Percentiles rank a stretch among this genome's conserved stretches.
These are phyloP conservation scores for Notodonta dromedarius DNA, from an alignment of 2,888 invertebrate genomes.

Conservation along the genomic window DNA sequence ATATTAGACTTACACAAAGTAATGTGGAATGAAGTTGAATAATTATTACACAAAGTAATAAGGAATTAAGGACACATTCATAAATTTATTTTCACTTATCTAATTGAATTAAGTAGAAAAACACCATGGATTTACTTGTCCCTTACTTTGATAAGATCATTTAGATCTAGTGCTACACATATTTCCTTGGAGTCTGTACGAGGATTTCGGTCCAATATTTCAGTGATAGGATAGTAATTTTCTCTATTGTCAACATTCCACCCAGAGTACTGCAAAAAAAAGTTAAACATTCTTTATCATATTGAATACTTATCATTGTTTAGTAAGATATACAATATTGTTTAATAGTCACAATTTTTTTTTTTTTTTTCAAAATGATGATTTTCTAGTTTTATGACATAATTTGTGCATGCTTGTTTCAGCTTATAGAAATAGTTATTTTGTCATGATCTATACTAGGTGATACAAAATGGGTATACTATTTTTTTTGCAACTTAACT, in stretches of 20 bases:
- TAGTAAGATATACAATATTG: no score
- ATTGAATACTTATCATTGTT: no score
- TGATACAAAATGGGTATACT: no score
- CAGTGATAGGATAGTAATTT: slow-evolving; percentile 84
- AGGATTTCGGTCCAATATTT: slow-evolving; percentile 80
- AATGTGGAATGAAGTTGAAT: slow-evolving; percentile 80
- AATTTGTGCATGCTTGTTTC: no score
- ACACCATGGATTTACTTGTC: slow-evolving; percentile 74
- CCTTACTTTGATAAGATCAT: slow-evolving; percentile 82
- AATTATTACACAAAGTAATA: slow-evolving; percentile 66
- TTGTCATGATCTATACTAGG: no score
- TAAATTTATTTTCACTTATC: slow-evolving; percentile 77
- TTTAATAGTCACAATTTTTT: no score
- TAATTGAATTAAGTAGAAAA: slow-evolving; percentile 73
- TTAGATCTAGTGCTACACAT: slow-evolving; percentile 82
- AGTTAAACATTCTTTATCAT: slow-evolving; percentile 5
- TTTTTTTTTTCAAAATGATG: no score
- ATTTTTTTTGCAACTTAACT: no score
- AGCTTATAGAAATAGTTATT: no score
- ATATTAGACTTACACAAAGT: slow-evolving; percentile 72
- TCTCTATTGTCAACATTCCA: slow-evolving; percentile 85
- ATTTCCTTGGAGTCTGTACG: slow-evolving; percentile 82
- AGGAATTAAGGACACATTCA: slow-evolving; percentile 75
- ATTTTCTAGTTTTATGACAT: no score
- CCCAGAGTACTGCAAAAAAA: slow-evolving; percentile 83